These are phyloP conservation scores for Bactericera cockerelli DNA, from an alignment of 1,140 invertebrate genomes.

Conservation along the genomic window DNA sequence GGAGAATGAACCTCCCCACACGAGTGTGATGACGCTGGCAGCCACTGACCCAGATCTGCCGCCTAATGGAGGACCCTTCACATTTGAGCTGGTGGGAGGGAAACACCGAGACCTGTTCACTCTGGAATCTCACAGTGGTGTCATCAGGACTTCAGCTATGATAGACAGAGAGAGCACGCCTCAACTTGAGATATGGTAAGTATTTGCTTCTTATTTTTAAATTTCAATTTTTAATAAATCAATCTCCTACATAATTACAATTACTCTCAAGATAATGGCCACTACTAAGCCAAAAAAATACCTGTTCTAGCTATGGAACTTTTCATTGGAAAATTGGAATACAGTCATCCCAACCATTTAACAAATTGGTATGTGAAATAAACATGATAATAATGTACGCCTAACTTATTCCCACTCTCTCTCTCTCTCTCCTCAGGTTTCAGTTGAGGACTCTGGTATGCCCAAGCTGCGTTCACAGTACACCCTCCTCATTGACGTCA, in stretches of 20 bases:
- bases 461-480: constrained; percentile 67
- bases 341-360: no score
- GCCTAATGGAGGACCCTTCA: constrained; percentile 83
- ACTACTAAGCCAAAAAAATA: no score
- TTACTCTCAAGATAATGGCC: no score
- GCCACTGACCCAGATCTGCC: constrained; percentile 79
- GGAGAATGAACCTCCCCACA: constrained; percentile 76
- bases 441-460: constrained; percentile 76
- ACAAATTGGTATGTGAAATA: no score
- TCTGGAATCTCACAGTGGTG: constrained; percentile 60
- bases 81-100: constrained; percentile 60
- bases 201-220: no score
- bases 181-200: constrained; percentile 47
- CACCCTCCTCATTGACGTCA: constrained; percentile 57
- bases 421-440: constrained; percentile 34
- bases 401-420: no score
- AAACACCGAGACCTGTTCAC: constrained; percentile 57
- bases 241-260: not conserved
- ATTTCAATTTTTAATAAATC: constrained; percentile 10
- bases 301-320: not conserved
- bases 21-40: constrained; percentile 64
- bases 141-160: constrained; percentile 56
- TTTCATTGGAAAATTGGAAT: not conserved
- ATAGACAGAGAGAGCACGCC: constrained; percentile 70
- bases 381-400: no score